These are phyloP conservation scores for Caenorhabditis tropicalis DNA, from an alignment of 1,140 invertebrate species.

Conservation along the genomic window DNA sequence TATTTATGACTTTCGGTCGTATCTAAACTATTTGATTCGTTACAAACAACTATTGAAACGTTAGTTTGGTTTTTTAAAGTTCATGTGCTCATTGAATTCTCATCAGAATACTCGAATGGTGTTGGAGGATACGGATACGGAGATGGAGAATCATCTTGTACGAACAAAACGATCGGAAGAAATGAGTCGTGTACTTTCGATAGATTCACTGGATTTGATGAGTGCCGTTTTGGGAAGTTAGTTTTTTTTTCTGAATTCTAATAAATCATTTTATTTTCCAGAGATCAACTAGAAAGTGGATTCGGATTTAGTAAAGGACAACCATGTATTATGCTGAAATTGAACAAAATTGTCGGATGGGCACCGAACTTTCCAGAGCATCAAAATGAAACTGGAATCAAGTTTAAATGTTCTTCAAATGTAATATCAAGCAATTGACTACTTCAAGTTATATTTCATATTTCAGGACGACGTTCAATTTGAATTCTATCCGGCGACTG, in stretches of 20 bases:
- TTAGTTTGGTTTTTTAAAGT: not conserved
- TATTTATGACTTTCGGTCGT: conserved; percentile 16
- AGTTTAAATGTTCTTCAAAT: not conserved
- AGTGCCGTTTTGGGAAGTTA: not conserved
- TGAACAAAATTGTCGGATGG: conserved; percentile 35
- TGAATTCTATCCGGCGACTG: conserved; percentile 6
- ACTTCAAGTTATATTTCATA: too few species aligned
- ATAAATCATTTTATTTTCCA: not conserved
- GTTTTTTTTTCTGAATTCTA: not conserved
- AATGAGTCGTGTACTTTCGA: not conserved
- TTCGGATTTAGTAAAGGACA: conserved; percentile 23
- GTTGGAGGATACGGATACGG: not conserved
- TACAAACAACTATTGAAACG: conserved; percentile 13
- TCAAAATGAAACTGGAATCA: not conserved
- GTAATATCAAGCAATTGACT: not conserved
- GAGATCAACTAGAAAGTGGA: not conserved
- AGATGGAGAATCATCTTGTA: not conserved
- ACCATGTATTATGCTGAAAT: conserved; percentile 18
- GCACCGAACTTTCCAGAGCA: not conserved
- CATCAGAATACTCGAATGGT: not conserved
- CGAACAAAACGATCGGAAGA: not conserved
- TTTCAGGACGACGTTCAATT: conserved; percentile 21
- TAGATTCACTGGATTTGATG: not conserved
- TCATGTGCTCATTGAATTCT: not conserved
- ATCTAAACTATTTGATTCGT: conserved; percentile 21